These are phyloP conservation scores for Xiphophorus birchmanni DNA, from an alignment of 2,797 vertebrate species.

Conservation along the genomic window DNA sequence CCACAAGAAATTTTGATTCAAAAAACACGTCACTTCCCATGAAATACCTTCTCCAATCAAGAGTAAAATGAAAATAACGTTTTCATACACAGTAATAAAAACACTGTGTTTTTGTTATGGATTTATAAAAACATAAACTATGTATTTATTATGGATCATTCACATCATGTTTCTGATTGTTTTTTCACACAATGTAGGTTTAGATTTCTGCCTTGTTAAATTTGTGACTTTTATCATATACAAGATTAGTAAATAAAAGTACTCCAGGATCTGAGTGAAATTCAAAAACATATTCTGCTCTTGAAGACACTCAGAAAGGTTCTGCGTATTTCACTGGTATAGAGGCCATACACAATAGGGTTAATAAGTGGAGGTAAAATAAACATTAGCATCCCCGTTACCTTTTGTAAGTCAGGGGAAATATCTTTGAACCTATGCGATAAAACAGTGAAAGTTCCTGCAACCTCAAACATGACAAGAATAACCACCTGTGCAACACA, in stretches of 20 bases:
- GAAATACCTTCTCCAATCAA: background rate
- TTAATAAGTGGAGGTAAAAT: conserved; percentile 77
- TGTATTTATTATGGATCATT: background rate
- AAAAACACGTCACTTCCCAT: background rate
- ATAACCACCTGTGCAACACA: conserved; percentile 78
- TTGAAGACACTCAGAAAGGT: conserved; percentile 60
- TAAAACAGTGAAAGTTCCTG: conserved; percentile 76
- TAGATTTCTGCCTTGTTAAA: background rate
- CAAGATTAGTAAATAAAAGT: background rate
- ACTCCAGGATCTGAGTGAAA: background rate
- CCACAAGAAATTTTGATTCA: background rate
- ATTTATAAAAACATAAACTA: too few species aligned
- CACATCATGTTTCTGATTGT: background rate
- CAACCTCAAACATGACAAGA: conserved; percentile 75
- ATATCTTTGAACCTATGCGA: conserved; percentile 77
- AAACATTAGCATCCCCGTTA: conserved; percentile 81
- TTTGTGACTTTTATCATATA: background rate
- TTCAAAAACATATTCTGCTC: conserved; percentile 21
- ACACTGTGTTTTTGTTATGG: too few species aligned
- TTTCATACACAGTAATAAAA: background rate
- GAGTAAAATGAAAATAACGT: background rate
- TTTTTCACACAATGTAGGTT: background rate
- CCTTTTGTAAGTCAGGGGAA: conserved; percentile 74
- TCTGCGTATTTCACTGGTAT: conserved; percentile 74
- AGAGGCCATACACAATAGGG: conserved; percentile 80